Percentiles rank a stretch among this genome's conserved stretches.
Conservation (phyloP, 2,113 vertebrate species). For the Cheilinus undulatus region DNA sequence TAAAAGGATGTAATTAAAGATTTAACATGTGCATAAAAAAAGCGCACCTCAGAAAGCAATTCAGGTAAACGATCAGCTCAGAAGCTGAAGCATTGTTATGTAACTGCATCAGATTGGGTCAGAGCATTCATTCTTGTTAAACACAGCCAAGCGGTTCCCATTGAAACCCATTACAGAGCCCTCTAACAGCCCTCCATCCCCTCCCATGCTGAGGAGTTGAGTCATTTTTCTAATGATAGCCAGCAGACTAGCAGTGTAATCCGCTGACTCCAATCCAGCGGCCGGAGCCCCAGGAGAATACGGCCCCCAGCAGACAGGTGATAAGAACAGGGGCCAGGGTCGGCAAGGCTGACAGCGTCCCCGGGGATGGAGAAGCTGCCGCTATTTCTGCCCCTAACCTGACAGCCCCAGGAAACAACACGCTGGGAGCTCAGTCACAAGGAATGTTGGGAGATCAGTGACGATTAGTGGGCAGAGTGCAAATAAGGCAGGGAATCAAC, state of each 20-base stretch:
- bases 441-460: slow-evolving; percentile 65
- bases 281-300: slow-evolving; percentile 35
- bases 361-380: slow-evolving; percentile 52
- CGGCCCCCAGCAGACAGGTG: slow-evolving; percentile 55
- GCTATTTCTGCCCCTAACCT: slow-evolving; percentile 76
- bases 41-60: background rate
- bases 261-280: slow-evolving; percentile 53
- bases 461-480: slow-evolving; percentile 51
- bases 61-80: slow-evolving; percentile 28
- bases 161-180: slow-evolving; percentile 46
- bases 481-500: slow-evolving; percentile 26
- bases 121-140: slow-evolving; percentile 37
- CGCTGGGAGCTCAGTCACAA: slow-evolving; percentile 65
- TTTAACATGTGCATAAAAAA: slow-evolving; percentile 15
- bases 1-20: slow-evolving; percentile 2
- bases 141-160: slow-evolving; percentile 25
- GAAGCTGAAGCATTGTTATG: slow-evolving; percentile 25
- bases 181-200: slow-evolving; percentile 26
- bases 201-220: slow-evolving; percentile 46
- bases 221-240: slow-evolving; percentile 64
- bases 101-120: slow-evolving; percentile 52
- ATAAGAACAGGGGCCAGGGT: slow-evolving; percentile 60
- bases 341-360: slow-evolving; percentile 64
- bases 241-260: slow-evolving; percentile 69
- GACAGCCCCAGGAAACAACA: slow-evolving; percentile 49